phyloP scores from a whole-genome alignment of 1,140 invertebrate species.

The Papilio machaon region DNA sequence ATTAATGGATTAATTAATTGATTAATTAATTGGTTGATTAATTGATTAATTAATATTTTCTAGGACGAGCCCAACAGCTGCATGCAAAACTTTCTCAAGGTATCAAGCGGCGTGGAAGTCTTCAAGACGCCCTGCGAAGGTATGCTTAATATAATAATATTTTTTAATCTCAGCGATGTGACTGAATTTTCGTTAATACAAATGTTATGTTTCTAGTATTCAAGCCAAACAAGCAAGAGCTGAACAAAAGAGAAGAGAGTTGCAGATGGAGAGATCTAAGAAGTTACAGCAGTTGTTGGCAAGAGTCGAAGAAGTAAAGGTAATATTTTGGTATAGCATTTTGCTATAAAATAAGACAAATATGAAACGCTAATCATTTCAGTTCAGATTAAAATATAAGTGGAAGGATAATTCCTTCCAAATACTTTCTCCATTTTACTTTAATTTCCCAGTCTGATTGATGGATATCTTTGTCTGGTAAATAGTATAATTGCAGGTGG shows the following conservation, averaged over 20 bases:
- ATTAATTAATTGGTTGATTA: too few relatives aligned
- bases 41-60: not conserved
- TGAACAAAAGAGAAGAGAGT: conserved; percentile 88
- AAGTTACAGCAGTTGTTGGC: conserved; percentile 93
- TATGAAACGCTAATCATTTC: not conserved
- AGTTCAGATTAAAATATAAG: too few relatives aligned
- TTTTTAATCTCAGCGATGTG: not conserved
- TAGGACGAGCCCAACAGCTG: conserved; percentile 92
- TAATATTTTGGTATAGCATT: conserved; percentile 39
- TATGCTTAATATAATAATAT: conserved; percentile 32
- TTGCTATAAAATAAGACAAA: not conserved
- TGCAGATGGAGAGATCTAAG: conserved; percentile 92
- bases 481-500: conserved; percentile 75
- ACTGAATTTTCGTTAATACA: not conserved
- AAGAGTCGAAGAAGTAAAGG: conserved; percentile 95
- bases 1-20: not conserved
- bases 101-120: conserved; percentile 88
- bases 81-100: conserved; percentile 97
- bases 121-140: conserved; percentile 88
- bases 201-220: conserved; percentile 80
- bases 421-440: too few relatives aligned
- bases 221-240: conserved; percentile 95
- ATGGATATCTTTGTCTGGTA: not conserved
- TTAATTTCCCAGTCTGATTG: not conserved
- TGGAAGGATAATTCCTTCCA: too few relatives aligned